Base-by-base conservation (phyloP, 2,113 vertebrate species). In the Eptatretus burgeri region DNA sequence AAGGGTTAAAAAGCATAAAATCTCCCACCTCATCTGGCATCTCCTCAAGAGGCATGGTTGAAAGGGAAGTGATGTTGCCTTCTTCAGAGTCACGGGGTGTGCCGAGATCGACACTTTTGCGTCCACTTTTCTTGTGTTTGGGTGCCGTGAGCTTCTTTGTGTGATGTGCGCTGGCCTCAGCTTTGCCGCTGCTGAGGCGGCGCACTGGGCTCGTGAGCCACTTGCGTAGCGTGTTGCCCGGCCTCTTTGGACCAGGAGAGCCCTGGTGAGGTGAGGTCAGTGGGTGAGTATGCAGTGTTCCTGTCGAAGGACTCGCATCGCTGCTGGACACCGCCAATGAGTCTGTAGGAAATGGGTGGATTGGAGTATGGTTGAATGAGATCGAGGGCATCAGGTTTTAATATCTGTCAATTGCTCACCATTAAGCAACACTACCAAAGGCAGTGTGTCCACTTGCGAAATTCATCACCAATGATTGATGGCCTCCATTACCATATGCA, bases 201-300 rank as follows among this genome's bases (percentile, higher is more conserved):
- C 91, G 80, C 72, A 96, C 89, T 0, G 91, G 91, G 70, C 91
- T 98, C 51, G 91, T 98, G 14, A 98, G 82, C 91, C 91, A 98
- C 63, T 98, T 98, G 17, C 91, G 77, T 66, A 98, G 71, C 1
- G 91, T 98, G 71, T 98, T 98, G 62, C 91, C 91, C 0, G 91
- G 89, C n/a, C 89, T 76, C 67, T 98, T 98, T 65, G 91, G 87
- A 2, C 91, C 91, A 0, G 91, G 89, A 1, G 91, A 96, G 67
- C 83, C 82, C 71, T 98, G 91, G 1, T 82, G 81, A 51, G 83
- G 78, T 0, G 85, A 79, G 73, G 81, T 81, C 56, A 60, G 56
- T 64, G 65, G 27, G 51, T 96, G 91, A 10, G 85, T 83, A 67
- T 93, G 89, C 4, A 94, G 81, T 0, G 89, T 93, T 0, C 83